phyloP scores from a whole-genome alignment of 2,113 vertebrate species.

The Lamprologus tigripictilis region DNA sequence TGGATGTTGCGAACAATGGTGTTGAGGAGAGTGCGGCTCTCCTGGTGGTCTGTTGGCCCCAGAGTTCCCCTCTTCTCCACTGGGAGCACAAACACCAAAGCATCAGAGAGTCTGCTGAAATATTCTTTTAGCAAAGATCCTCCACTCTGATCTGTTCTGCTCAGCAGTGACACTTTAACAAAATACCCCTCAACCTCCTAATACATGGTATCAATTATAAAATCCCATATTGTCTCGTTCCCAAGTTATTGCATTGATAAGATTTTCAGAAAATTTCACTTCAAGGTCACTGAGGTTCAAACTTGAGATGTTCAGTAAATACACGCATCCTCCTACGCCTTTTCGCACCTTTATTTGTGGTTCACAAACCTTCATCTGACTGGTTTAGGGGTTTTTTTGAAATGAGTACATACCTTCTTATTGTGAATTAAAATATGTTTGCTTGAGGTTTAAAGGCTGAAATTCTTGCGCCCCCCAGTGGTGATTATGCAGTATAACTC shows the following conservation, averaged over 20 bases:
- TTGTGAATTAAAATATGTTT: too few species aligned
- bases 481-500: rapidly evolving
- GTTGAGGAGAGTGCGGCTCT: conserved; percentile 80
- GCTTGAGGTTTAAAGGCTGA: rapidly evolving
- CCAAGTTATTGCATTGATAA: rapidly evolving
- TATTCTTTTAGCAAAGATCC: neutral
- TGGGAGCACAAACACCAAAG: neutral
- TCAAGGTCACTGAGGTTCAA: neutral
- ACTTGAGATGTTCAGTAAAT: rapidly evolving
- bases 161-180: neutral
- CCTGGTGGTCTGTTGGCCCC: conserved; percentile 77
- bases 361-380: neutral
- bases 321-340: rapidly evolving
- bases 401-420: neutral
- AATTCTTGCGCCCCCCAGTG: rapidly evolving
- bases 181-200: neutral
- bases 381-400: rapidly evolving
- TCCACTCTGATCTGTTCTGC: neutral
- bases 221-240: rapidly evolving
- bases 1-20: conserved; percentile 86
- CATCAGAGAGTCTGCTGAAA: neutral
- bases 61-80: conserved; percentile 76
- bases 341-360: rapidly evolving
- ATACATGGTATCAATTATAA: rapidly evolving
- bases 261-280: neutral